These are phyloP conservation scores for Amphiprion ocellaris DNA, from an alignment of 2,113 vertebrate species.

Conservation along the genomic window DNA sequence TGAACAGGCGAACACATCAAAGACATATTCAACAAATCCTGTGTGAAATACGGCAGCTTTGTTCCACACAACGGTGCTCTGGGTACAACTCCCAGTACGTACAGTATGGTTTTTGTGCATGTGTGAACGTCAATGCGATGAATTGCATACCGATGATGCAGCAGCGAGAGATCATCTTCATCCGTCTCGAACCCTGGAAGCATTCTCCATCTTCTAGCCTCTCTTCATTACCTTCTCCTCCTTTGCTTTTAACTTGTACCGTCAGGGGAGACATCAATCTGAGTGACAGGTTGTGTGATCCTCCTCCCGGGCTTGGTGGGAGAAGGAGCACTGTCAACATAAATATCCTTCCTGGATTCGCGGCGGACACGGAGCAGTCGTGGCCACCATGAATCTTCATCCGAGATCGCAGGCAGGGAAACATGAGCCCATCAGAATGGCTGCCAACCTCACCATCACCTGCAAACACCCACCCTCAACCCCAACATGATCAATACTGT, in stretches of 20 bases:
- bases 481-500: conserved; percentile 6
- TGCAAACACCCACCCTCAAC: neutral
- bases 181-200: conserved; percentile 45
- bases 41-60: conserved; percentile 54
- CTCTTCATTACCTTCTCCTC: conserved; percentile 66
- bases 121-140: conserved; percentile 53
- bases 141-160: conserved; percentile 53
- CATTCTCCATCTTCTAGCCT: conserved; percentile 27
- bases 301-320: conserved; percentile 67
- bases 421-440: conserved; percentile 24
- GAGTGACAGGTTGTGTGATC: conserved; percentile 78
- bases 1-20: conserved; percentile 58
- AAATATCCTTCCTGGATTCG: conserved; percentile 67
- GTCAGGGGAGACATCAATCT: conserved; percentile 70
- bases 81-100: conserved; percentile 39
- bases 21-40: conserved; percentile 63
- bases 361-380: conserved; percentile 51
- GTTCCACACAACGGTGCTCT: conserved; percentile 36
- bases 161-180: conserved; percentile 55
- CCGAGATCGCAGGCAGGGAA: conserved; percentile 36
- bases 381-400: conserved; percentile 63
- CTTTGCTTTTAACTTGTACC: conserved; percentile 67
- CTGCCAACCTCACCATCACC: conserved; percentile 22
- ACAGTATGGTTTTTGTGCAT: conserved; percentile 24
- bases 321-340: conserved; percentile 78